Evolutionary conservation across 1,140 invertebrate genomes (phyloP), one percentile per base, ranked within the genome.

Genomic region (Euura saliciscinereae): DNA sequence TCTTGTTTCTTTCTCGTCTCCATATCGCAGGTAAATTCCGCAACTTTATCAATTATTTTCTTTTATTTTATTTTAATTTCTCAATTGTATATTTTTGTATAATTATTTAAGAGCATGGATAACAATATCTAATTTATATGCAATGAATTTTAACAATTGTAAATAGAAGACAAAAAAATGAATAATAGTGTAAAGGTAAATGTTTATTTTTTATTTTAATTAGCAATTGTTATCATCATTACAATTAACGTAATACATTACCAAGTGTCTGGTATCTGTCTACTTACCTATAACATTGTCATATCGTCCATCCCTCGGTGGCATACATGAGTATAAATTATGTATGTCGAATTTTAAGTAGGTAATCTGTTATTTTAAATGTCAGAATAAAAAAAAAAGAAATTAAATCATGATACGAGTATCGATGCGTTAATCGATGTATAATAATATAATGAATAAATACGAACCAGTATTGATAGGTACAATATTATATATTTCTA

Each of bases 71-170:
- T 51, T 7, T 51, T 51, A 74, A 71, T 28, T 72, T 73, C 42
- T 46, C 13, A 74, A 44, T 45, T 78, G 75, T 78, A 77, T 78
- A 78, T 80, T 79, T 80, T 78, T 80, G 69, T 80, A 80, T 72
- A 71, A 73, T 77, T 76, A 76, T 74, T 72, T 65, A 72, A 75
- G 73, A 76, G 68, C 69, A 4, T 28, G 28, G 28, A 28, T 28
- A 28, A 28, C 28, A 28, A 28, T 64, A 72, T 42, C 42, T 75
- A 69, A 78, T 78, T 71, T 75, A 76, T 28, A 28, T 78, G 72
- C 74, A 66, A 69, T 71, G 59, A 75, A 69, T 69, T 71, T 75
- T 67, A 28, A 28, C 28, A 28, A 28, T 28, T 28, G 68, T 68
- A 71, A 10, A 64, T 64, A 64, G 59, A 64, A 10, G 10, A 13